phyloP scores from a whole-genome alignment of 2,888 invertebrate genomes.

The Rhingia rostrata region DNA sequence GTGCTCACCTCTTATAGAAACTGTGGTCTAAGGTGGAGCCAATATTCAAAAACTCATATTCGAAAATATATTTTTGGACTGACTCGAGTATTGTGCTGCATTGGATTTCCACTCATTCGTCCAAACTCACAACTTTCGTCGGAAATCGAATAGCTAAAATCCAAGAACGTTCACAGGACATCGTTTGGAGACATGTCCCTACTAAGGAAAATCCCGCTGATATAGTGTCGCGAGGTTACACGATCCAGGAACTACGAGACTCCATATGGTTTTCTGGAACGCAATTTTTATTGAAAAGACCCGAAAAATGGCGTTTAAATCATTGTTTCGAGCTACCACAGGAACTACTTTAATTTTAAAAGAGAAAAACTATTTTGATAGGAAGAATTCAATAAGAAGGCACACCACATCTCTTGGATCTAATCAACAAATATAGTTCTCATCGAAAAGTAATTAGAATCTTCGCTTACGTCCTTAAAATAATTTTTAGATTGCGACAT shows the following conservation, averaged over 20 bases:
- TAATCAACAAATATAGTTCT: too few species aligned
- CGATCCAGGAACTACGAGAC: not conserved
- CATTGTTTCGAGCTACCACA: too few species aligned
- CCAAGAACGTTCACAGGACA: constrained; percentile 32
- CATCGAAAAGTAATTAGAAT: too few species aligned
- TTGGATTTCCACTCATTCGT: constrained; percentile 52
- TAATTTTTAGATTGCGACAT: too few species aligned
- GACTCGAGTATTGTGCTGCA: constrained; percentile 60
- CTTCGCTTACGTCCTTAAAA: too few species aligned
- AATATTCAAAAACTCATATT: not conserved
- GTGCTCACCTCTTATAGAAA: too few species aligned
- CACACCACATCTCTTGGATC: too few species aligned
- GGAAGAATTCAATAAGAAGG: too few species aligned
- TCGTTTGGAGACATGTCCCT: constrained; percentile 50
- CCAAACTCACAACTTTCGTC: constrained; percentile 62
- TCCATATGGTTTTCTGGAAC: not conserved
- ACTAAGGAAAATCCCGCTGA: not conserved
- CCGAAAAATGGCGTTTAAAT: constrained; percentile 1
- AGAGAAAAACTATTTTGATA: too few species aligned
- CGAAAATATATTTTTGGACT: too few species aligned
- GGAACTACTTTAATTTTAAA: too few species aligned
- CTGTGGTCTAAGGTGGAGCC: too few species aligned
- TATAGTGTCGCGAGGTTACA: not conserved
- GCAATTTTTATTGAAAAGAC: not conserved
- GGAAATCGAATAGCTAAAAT: constrained; percentile 60